Evolutionary conservation across 2,797 vertebrate genomes (phyloP).

Genomic region (Poeciliopsis gracilis): DNA sequence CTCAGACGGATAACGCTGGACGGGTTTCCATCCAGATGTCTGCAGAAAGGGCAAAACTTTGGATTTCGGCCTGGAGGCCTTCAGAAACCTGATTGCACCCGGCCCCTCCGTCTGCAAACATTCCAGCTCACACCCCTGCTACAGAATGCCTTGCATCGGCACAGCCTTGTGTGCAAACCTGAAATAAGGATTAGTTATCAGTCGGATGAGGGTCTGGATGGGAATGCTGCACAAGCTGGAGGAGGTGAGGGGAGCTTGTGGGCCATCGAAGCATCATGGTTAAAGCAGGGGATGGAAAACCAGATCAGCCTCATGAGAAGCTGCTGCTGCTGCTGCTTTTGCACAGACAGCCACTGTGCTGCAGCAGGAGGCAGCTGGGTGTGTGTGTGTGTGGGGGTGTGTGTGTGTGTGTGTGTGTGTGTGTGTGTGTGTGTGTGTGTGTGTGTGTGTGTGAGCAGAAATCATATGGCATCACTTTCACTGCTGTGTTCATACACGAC

Average conservation of each 20-base stretch:
- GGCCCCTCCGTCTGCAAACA: background rate
- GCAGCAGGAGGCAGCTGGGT: slow-evolving; percentile 46
- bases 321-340: slow-evolving; percentile 31
- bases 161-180: slow-evolving; percentile 13
- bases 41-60: background rate
- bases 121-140: background rate
- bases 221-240: slow-evolving; percentile 21
- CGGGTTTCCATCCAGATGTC: background rate
- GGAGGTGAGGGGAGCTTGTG: background rate
- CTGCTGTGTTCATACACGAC: slow-evolving; percentile 32
- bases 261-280: slow-evolving; percentile 59
- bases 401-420: slow-evolving; percentile 18
- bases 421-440: slow-evolving; percentile 28
- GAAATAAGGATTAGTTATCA: slow-evolving; percentile 3
- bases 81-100: slow-evolving; percentile 1
- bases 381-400: slow-evolving; percentile 22
- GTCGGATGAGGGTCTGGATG: slow-evolving; percentile 42
- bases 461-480: slow-evolving; percentile 35
- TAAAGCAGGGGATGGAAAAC: slow-evolving; percentile 46
- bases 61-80: background rate
- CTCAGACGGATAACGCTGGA: background rate
- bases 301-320: slow-evolving; percentile 46
- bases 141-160: background rate
- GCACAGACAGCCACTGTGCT: slow-evolving; percentile 63
- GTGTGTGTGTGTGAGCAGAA: slow-evolving; percentile 31